Conservation (phyloP, 2,797 vertebrate species). For the Pangasius macronema region DNA sequence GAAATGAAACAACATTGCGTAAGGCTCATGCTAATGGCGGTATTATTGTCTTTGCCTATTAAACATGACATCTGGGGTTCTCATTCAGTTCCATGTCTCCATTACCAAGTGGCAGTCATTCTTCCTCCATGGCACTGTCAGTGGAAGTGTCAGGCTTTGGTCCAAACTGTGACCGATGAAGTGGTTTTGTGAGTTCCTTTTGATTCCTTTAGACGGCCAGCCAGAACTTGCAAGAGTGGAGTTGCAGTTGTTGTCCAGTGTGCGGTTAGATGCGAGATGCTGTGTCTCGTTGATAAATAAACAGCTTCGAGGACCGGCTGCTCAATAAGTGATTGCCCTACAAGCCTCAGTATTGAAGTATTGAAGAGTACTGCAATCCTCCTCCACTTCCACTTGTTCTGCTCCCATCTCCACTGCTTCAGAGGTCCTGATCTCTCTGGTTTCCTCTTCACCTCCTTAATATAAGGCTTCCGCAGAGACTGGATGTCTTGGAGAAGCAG, state of each 20-base stretch:
- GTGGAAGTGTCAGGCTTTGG: slow-evolving; percentile 17
- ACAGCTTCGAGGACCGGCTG: background rate
- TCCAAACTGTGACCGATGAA: slow-evolving; percentile 20
- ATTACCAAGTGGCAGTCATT: background rate
- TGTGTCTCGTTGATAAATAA: slow-evolving; percentile 11
- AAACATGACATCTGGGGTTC: slow-evolving; percentile 1
- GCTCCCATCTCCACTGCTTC: background rate
- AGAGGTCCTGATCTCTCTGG: background rate
- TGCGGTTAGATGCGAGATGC: slow-evolving; percentile 40
- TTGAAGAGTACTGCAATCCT: background rate
- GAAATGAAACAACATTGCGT: background rate
- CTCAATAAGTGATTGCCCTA: background rate
- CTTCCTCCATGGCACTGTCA: slow-evolving; percentile 11
- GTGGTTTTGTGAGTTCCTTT: slow-evolving; percentile 17
- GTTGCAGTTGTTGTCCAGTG: background rate
- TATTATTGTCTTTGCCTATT: background rate
- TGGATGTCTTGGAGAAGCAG: background rate
- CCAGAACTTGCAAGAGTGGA: slow-evolving; percentile 12
- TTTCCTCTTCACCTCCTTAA: background rate
- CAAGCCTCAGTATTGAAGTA: background rate
- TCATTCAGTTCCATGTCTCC: background rate
- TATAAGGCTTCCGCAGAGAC: background rate
- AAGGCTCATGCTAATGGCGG: background rate
- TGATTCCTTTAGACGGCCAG: slow-evolving; percentile 1
- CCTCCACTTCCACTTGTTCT: no score